Conservation (phyloP, 2,888 invertebrate species). For the Agriopis marginaria region DNA sequence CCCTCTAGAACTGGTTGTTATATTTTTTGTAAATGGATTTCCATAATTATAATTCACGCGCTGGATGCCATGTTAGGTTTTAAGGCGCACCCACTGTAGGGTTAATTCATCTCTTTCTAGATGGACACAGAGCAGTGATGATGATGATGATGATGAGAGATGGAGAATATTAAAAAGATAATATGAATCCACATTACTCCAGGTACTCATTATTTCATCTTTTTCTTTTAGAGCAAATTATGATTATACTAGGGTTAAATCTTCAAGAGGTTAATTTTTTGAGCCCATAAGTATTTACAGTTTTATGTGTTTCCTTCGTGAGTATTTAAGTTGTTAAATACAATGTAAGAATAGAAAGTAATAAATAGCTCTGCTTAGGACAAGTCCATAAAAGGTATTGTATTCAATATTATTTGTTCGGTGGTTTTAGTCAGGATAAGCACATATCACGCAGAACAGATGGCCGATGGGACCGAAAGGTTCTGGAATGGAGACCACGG, state of each 20-base stretch:
- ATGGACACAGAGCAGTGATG: not conserved
- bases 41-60: no score
- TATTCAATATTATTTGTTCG: no score
- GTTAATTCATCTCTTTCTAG: no score
- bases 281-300: not conserved
- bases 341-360: constrained; percentile 24
- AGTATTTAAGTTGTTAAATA: constrained; percentile 22
- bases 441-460: no score
- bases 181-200: not conserved
- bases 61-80: no score
- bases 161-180: not conserved
- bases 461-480: no score
- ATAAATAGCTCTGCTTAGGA: not conserved
- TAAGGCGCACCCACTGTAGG: no score
- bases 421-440: no score
- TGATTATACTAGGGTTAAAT: not conserved
- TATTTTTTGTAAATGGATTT: no score
- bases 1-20: no score
- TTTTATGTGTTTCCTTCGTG: constrained; percentile 12
- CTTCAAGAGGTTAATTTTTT: not conserved
- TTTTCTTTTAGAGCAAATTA: not conserved
- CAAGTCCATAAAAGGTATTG: not conserved
- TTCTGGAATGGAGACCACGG: no score
- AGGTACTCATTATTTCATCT: not conserved
- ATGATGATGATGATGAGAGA: not conserved